Evolutionary conservation across 2,797 vertebrate genomes (phyloP).

Genomic region (Paedocypris micromegethes): DNA sequence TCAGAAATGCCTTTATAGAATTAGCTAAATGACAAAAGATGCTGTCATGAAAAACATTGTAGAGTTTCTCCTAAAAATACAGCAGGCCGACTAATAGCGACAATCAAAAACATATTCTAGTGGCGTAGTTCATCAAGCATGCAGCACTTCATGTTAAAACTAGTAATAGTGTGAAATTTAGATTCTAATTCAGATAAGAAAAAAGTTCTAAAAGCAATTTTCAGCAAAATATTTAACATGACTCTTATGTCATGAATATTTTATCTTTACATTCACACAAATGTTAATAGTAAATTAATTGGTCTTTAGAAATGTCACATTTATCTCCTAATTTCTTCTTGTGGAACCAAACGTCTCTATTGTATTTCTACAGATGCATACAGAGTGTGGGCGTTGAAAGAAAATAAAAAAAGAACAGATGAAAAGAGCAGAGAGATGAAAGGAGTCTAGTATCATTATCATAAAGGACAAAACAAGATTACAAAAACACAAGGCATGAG

Average conservation of each 20-base stretch:
- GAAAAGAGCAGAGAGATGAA: conserved; percentile 43
- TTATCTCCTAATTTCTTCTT: conserved; percentile 2
- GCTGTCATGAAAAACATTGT: too few species aligned
- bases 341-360: background rate
- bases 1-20: too few species aligned
- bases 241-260: background rate
- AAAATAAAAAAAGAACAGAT: conserved; percentile 19
- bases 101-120: too few species aligned
- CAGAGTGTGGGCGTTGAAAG: conserved; percentile 8
- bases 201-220: too few species aligned
- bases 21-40: too few species aligned
- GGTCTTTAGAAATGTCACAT: background rate
- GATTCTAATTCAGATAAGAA: too few species aligned
- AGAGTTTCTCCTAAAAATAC: too few species aligned
- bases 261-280: background rate
- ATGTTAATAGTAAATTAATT: background rate
- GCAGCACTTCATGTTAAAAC: too few species aligned
- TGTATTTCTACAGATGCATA: conserved; percentile 15
- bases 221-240: too few species aligned
- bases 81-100: too few species aligned
- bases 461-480: conserved; percentile 11
- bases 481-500: conserved; percentile 4
- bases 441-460: conserved; percentile 31
- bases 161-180: too few species aligned
- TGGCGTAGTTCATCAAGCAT: too few species aligned